Evolutionary conservation across 2,797 vertebrate species (phyloP).

Genomic region (Buceros bicornis): DNA sequence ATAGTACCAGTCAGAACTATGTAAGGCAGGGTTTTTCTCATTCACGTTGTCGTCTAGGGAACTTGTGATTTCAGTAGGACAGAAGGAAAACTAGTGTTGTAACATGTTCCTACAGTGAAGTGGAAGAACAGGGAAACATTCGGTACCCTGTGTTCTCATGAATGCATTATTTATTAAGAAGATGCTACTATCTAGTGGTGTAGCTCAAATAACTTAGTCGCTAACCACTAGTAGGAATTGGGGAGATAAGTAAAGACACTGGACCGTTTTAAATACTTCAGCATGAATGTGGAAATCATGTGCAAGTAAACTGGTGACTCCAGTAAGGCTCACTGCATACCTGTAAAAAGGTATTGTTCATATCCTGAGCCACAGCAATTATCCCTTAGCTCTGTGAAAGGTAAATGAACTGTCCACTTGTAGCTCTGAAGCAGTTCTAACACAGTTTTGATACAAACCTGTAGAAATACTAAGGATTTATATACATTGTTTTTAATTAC

Average conservation of each 20-base stretch:
- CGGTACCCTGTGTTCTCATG: neutral
- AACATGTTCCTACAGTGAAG: neutral
- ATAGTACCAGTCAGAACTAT: neutral
- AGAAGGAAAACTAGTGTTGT: neutral
- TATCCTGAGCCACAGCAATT: neutral
- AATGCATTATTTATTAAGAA: slow-evolving; percentile 21
- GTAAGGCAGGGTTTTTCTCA: neutral
- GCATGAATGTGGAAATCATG: neutral
- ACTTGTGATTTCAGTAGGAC: neutral
- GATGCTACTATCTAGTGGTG: neutral
- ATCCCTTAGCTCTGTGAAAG: neutral
- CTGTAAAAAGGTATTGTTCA: neutral
- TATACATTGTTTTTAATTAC: neutral
- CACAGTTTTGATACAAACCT: neutral
- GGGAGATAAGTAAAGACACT: neutral
- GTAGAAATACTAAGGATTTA: neutral
- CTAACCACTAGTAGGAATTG: neutral
- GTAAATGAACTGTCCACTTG: neutral
- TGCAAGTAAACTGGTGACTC: neutral
- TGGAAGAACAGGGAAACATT: neutral
- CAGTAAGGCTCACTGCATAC: neutral
- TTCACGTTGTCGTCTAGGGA: neutral
- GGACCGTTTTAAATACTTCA: neutral
- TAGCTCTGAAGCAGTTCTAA: neutral
- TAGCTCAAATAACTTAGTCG: neutral